Conservation (phyloP, 1,140 invertebrate genomes). For the Hyles euphorbiae region DNA sequence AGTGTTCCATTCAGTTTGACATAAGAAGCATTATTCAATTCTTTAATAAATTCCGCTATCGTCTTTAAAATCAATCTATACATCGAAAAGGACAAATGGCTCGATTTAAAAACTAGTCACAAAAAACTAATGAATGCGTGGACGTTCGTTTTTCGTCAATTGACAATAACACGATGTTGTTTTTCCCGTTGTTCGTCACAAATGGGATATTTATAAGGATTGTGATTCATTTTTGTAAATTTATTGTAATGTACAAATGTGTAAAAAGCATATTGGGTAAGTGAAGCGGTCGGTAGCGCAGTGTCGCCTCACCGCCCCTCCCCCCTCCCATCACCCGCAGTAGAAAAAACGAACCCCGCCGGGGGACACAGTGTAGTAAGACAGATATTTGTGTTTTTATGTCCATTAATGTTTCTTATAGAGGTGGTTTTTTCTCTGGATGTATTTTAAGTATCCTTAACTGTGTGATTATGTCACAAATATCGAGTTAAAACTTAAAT, state of each 20-base stretch:
- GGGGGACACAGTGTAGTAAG: constrained; percentile 1
- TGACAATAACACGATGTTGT: too few species aligned
- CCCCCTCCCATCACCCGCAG: neutral
- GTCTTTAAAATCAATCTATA: too few species aligned
- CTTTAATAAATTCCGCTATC: too few species aligned
- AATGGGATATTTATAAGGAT: neutral
- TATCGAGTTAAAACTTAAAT: too few species aligned
- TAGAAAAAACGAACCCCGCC: constrained; percentile 2
- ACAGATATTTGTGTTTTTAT: neutral
- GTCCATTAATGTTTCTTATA: neutral
- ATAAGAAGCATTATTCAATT: too few species aligned
- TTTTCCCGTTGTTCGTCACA: too few species aligned
- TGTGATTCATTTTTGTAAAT: constrained; percentile 2
- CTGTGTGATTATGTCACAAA: too few species aligned
- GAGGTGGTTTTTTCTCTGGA: too few species aligned
- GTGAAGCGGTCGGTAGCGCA: neutral
- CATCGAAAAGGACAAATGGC: neutral
- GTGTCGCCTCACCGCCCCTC: neutral
- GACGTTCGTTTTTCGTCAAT: neutral
- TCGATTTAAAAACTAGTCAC: constrained; percentile 10
- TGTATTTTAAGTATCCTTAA: too few species aligned
- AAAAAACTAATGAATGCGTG: constrained; percentile 2
- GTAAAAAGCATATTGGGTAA: constrained; percentile 1
- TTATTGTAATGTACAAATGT: constrained; percentile 5
- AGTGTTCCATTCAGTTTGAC: too few species aligned